Percentiles rank a stretch among this genome's conserved stretches.
Conservation (phyloP, 2,888 invertebrate species). For the Atethmia centrago region DNA sequence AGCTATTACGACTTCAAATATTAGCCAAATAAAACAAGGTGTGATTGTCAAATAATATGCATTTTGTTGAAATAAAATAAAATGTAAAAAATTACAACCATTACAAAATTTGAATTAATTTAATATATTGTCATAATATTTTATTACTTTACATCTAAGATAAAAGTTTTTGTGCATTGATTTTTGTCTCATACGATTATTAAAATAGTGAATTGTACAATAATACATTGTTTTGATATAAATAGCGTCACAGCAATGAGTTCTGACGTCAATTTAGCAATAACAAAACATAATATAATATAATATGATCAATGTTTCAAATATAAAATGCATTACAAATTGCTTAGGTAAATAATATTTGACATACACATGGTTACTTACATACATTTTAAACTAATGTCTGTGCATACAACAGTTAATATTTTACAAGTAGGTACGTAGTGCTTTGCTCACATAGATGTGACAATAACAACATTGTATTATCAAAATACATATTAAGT, state of each 20-base stretch:
- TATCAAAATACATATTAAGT: slow-evolving; percentile 1
- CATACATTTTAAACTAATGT: neutral
- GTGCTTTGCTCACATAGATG: neutral
- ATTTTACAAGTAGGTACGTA: neutral
- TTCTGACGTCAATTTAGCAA: neutral
- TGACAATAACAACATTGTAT: neutral
- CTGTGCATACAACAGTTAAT: neutral
- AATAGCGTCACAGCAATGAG: neutral
- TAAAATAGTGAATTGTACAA: neutral
- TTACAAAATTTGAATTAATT: neutral
- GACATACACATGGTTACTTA: neutral
- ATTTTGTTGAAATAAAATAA: slow-evolving; percentile 21
- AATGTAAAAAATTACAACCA: slow-evolving; percentile 10
- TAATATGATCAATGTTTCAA: neutral
- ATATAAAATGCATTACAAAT: neutral
- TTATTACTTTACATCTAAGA: slow-evolving; percentile 1
- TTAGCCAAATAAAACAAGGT: slow-evolving; percentile 16
- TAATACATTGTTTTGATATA: neutral
- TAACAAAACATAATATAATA: neutral
- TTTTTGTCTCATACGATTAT: neutral
- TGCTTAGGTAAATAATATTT: neutral
- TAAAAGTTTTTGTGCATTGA: neutral
- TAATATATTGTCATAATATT: slow-evolving; percentile 7
- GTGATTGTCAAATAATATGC: slow-evolving; percentile 5
- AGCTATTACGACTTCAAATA: neutral